Percentiles rank a stretch among this genome's conserved stretches.
phyloP scores from a whole-genome alignment of 2,113 vertebrate species.

The Garra rufa region DNA sequence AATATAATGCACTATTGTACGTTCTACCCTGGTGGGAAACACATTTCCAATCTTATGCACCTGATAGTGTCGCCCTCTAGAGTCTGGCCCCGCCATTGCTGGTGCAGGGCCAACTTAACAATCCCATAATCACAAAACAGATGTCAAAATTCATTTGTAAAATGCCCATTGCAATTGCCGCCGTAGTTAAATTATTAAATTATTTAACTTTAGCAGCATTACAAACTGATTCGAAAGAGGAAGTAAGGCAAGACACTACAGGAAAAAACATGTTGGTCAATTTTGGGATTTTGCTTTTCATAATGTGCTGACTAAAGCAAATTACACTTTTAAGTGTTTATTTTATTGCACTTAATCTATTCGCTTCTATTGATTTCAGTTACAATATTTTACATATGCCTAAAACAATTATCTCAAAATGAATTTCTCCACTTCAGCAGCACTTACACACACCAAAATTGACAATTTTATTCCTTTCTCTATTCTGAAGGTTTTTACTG shows the following conservation, averaged over 20 bases:
- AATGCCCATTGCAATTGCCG: not conserved
- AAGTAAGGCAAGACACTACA: not conserved
- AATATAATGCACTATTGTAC: not conserved
- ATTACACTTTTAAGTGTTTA: not conserved
- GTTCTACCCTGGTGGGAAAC: not conserved
- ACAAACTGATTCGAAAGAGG: not conserved
- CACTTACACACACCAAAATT: not conserved
- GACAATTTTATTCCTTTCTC: not conserved
- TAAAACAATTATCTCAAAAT: not conserved
- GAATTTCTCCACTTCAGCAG: not conserved
- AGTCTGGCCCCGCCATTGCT: not conserved
- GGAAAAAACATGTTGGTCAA: not conserved
- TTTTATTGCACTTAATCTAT: no score
- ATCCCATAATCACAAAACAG: not conserved
- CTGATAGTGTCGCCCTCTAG: slow-evolving; percentile 24
- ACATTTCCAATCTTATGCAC: not conserved
- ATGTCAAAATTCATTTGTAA: not conserved
- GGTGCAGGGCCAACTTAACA: no score
- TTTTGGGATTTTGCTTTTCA: not conserved
- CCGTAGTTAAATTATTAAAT: not conserved
- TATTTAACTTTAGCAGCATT: not conserved
- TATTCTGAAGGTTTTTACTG: not conserved
- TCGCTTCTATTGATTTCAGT: no score
- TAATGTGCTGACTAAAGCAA: not conserved
- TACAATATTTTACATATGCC: no score